A percentile compares a stretch with the other conserved stretches of the same genome.
These are phyloP conservation scores for Nylanderia fulva DNA, from an alignment of 1,140 invertebrate species.

Conservation along the genomic window DNA sequence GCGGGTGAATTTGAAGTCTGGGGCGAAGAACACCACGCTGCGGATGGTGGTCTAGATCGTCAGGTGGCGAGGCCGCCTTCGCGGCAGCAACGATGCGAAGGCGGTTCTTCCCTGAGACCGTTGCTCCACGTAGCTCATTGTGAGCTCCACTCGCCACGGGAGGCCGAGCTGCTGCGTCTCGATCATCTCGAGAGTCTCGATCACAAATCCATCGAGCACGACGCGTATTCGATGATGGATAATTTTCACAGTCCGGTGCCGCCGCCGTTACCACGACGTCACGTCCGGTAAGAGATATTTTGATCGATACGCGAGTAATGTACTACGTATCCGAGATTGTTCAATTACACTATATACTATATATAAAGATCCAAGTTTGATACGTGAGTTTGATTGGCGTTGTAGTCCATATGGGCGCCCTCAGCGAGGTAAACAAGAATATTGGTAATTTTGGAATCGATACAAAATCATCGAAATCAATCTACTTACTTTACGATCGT, in stretches of 20 bases:
- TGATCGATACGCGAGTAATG: background rate
- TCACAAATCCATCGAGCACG: slow-evolving; percentile 80
- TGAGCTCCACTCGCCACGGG: slow-evolving; percentile 84
- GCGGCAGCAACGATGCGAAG: slow-evolving; percentile 83
- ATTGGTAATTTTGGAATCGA: background rate
- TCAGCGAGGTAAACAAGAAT: background rate
- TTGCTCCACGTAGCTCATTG: slow-evolving; percentile 84
- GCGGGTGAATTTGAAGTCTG: slow-evolving; percentile 85
- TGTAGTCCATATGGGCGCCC: background rate
- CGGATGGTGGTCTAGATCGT: slow-evolving; percentile 83
- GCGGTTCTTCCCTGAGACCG: slow-evolving; percentile 83
- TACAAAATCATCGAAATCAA: background rate
- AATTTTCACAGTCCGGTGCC: slow-evolving; percentile 84
- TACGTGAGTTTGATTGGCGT: slow-evolving; percentile 6
- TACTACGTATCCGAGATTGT: background rate
- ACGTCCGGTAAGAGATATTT: slow-evolving; percentile 81
- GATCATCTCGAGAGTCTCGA: slow-evolving; percentile 83
- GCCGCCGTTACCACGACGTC: slow-evolving; percentile 82
- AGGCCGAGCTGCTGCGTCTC: slow-evolving; percentile 83
- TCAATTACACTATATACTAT: background rate
- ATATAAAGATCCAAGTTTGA: background rate
- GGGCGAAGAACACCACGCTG: slow-evolving; percentile 81
- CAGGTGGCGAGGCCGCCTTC: slow-evolving; percentile 80
- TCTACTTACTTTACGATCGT: background rate
- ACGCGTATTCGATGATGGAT: slow-evolving; percentile 84